A percentile compares a stretch with the other conserved stretches of the same genome.
phyloP scores from a whole-genome alignment of 2,797 vertebrate genomes.

The Rhinatrema bivittatum region DNA sequence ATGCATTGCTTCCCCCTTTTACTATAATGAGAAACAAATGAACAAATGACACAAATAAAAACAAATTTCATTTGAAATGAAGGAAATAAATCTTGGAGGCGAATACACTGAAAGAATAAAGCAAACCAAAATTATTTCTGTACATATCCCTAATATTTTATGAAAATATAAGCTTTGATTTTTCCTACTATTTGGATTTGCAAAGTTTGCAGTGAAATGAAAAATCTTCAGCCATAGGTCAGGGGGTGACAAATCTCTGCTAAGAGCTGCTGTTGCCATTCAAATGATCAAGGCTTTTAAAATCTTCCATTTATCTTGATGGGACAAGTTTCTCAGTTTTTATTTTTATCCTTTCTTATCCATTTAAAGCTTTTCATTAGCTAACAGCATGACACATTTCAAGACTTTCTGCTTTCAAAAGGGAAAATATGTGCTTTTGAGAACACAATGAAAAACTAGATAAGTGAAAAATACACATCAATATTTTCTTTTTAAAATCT shows the following conservation, averaged over 20 bases:
- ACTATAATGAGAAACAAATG: no score
- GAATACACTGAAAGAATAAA: no score
- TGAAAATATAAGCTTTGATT: constrained; percentile 1
- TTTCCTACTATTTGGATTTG: constrained; percentile 5
- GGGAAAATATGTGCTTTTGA: not conserved
- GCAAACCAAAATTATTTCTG: no score
- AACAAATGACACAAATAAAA: no score
- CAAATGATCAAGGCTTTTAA: constrained; percentile 13
- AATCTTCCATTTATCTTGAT: constrained; percentile 15
- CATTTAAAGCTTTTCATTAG: not conserved
- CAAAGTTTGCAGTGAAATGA: constrained; percentile 8
- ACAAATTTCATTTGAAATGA: no score
- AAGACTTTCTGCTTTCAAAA: not conserved
- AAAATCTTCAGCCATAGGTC: constrained; percentile 21
- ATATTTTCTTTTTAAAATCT: no score
- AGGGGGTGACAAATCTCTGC: constrained; percentile 6
- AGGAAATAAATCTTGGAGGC: no score
- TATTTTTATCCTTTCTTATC: not conserved
- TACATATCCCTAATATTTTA: no score
- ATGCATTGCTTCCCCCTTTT: no score
- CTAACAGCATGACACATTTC: not conserved
- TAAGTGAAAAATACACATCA: no score
- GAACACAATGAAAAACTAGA: not conserved
- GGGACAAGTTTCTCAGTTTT: not conserved
- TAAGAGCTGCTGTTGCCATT: constrained; percentile 7